Conservation (phyloP, 2,797 vertebrate species). For the Microcaecilia unicolor region DNA sequence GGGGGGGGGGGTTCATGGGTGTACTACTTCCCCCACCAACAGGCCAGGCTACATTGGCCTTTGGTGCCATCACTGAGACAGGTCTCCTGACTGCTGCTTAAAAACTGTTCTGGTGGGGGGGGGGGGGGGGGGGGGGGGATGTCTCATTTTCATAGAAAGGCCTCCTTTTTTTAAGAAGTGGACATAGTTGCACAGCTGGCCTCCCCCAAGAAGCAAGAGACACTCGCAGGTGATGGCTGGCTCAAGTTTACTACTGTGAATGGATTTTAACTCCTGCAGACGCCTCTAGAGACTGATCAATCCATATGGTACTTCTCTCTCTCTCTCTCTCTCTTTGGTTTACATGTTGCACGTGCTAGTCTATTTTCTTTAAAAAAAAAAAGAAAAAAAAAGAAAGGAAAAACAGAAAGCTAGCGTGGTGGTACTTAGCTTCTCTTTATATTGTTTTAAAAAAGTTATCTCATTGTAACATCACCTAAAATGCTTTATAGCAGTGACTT, state of each 20-base stretch:
- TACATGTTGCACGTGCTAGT: conserved; percentile 28
- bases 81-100: too few relatives aligned
- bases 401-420: conserved; percentile 17
- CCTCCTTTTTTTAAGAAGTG: conserved; percentile 16
- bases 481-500: conserved; percentile 43
- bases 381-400: conserved; percentile 12
- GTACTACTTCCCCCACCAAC: neutral
- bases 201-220: conserved; percentile 4
- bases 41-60: too few relatives aligned
- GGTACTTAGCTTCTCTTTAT: conserved; percentile 37
- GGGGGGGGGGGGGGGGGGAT: too few relatives aligned
- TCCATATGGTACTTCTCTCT: conserved; percentile 33
- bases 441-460: conserved; percentile 26
- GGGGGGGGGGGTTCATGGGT: neutral
- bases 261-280: conserved; percentile 17
- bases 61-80: too few relatives aligned
- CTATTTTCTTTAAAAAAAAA: conserved; percentile 7
- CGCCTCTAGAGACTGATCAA: conserved; percentile 27
- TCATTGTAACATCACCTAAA: conserved; percentile 34
- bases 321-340: conserved; percentile 24
- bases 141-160: too few relatives aligned
- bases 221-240: too few relatives aligned
- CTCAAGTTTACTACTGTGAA: conserved; percentile 39
- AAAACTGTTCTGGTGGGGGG: too few relatives aligned
- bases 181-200: conserved; percentile 15